Conservation (phyloP, 1,140 invertebrate genomes). For the Caenorhabditis latens region DNA sequence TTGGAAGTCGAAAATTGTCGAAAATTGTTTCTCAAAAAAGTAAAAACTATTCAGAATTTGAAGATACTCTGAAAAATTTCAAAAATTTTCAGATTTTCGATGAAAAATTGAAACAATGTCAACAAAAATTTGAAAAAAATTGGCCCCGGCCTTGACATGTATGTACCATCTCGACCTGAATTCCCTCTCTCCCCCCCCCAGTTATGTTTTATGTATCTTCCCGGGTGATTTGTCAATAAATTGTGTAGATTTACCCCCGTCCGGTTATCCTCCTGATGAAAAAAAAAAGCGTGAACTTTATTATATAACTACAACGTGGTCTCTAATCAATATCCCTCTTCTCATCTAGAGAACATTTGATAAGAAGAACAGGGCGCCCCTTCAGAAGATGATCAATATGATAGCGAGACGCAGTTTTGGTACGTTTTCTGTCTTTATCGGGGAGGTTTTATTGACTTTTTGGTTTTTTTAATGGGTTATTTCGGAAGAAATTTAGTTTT, state of each 20-base stretch:
- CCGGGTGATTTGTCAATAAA: not conserved
- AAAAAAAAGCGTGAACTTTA: not conserved
- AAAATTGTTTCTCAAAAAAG: no score
- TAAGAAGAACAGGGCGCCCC: constrained; percentile 24
- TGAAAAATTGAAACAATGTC: no score
- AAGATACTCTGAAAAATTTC: no score
- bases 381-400: not conserved
- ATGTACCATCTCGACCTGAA: no score
- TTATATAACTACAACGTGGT: constrained; percentile 18
- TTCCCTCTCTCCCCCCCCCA: no score
- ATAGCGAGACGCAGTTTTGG: constrained; percentile 1
- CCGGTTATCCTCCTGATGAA: not conserved
- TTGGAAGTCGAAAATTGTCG: no score
- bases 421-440: constrained; percentile 24
- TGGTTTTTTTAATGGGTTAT: no score
- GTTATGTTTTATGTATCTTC: not conserved
- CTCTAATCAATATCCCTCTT: not conserved
- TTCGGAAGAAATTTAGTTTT: no score
- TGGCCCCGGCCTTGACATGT: not conserved
- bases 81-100: no score
- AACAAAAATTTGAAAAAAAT: not conserved
- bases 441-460: no score
- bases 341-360: not conserved
- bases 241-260: not conserved
- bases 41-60: no score